Evolutionary conservation across 1,140 invertebrate species (phyloP), one percentile per base, ranked within the genome.

Genomic region (Philotrypesis tridentata): DNA sequence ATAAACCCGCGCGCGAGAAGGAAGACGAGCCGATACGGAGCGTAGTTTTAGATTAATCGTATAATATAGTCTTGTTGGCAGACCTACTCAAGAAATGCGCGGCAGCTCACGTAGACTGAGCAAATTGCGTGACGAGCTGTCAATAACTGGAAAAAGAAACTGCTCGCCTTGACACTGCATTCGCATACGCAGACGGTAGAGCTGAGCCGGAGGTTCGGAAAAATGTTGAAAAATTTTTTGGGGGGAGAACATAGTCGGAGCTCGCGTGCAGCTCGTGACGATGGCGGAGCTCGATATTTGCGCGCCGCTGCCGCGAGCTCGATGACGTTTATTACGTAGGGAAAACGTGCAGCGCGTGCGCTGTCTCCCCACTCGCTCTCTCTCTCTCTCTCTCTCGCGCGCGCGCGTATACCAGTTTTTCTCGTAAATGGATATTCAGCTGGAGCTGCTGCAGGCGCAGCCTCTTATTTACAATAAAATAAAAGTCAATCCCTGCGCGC

Each of bases 291-390:
- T 6, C 40, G 67, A 71, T 71, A 79, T 61, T 37, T 61, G 48
- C 8, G 40, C 12, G 68, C 25, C 40, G 25, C 25, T 63, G 68
- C 25, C 40, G 25, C 25, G 76, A 21, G n/a, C 33, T 67, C 14
- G 75, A 70, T 78, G 65, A 78, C 43, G 76, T 78, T 70, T 78
- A 78, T 78, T 78, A 70, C n/a, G n/a, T 70, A 55, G 48, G 61
- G 65, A 78, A 78, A 78, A 78, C 65, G 43, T 55, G 63, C 33
- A 60, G 27, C 48, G 27, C 72, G 31, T 74, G 31, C 55, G 48
- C 60, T 55, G 17, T 55, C 48, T 55, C 48, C 48, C 48, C n/a
- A 55, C 48, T 55, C 43, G n/a, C 43, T 0, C 17, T 11, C 43
- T 0, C 43, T 0, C 48, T 5, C 14, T 21, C 5, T 27, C 9